These are phyloP conservation scores for Rhagonycha fulva DNA, from an alignment of 2,888 invertebrate genomes.

Conservation along the genomic window DNA sequence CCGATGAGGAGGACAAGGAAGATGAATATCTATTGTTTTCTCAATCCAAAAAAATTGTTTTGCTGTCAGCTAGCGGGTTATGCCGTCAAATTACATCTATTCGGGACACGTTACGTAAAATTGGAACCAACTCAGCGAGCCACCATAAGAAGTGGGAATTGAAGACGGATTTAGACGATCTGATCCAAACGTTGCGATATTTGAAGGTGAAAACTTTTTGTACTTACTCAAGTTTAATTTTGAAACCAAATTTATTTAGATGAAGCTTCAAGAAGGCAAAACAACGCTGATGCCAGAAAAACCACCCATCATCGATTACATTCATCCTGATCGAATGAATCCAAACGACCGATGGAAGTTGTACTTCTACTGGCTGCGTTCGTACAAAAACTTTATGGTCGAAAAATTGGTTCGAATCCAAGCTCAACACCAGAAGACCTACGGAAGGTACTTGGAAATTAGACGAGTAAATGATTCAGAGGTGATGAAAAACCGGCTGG, in stretches of 20 bases:
- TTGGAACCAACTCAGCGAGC: too few species aligned
- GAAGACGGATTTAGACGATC: too few species aligned
- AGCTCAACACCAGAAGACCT: constrained; percentile 34
- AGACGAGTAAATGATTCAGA: constrained; percentile 62
- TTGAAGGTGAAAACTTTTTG: too few species aligned
- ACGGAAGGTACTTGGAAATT: constrained; percentile 26
- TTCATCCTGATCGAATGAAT: constrained; percentile 37
- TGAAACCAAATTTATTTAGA: neutral
- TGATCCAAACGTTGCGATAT: too few species aligned
- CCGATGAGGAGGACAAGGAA: too few species aligned
- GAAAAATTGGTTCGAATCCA: constrained; percentile 34
- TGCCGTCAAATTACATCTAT: too few species aligned
- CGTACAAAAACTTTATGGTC: constrained; percentile 31
- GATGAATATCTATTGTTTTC: too few species aligned
- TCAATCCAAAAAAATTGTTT: too few species aligned
- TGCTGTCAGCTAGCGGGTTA: too few species aligned
- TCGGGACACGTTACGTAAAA: too few species aligned
- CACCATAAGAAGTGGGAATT: too few species aligned
- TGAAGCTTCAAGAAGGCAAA: neutral
- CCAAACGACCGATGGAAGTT: constrained; percentile 44
- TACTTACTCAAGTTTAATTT: too few species aligned
- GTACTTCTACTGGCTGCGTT: constrained; percentile 46
- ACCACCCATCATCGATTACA: constrained; percentile 27
- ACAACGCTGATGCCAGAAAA: neutral
- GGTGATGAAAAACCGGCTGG: constrained; percentile 58